Conservation (phyloP, 2,888 invertebrate species). For the Drosophila atripex region DNA sequence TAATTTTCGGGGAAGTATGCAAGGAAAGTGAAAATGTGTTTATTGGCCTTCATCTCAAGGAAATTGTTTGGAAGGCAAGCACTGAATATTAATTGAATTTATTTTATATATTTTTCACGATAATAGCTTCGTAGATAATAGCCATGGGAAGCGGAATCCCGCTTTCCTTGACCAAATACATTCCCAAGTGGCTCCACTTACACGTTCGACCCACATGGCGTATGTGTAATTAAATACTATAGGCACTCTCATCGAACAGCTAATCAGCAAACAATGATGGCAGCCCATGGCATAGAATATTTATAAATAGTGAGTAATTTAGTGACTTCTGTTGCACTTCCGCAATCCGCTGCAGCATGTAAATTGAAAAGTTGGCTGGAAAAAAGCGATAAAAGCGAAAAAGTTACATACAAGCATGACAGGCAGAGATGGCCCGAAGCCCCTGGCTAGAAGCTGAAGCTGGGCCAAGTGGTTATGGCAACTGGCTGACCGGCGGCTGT, state of each 20-base stretch:
- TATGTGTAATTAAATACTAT: conserved; percentile 42
- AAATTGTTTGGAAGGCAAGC: neutral
- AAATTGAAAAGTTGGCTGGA: conserved; percentile 26
- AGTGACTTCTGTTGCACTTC: conserved; percentile 45
- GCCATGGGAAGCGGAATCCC: conserved; percentile 33
- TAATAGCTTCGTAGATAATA: conserved; percentile 10
- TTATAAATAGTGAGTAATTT: conserved; percentile 30
- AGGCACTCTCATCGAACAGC: conserved; percentile 10
- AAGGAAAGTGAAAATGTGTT: neutral
- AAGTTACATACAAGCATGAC: conserved; percentile 34
- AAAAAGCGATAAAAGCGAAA: too few species aligned
- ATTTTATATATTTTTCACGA: conserved; percentile 14
- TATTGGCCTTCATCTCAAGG: neutral
- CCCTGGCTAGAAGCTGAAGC: conserved; percentile 8
- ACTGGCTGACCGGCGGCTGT: conserved; percentile 40
- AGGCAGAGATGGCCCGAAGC: conserved; percentile 22
- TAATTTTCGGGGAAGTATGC: neutral
- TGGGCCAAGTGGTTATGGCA: conserved; percentile 37
- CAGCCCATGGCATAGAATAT: conserved; percentile 14
- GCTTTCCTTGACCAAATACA: conserved; percentile 39
- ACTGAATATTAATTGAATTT: conserved; percentile 11
- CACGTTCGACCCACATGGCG: conserved; percentile 37
- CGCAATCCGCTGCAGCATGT: conserved; percentile 59
- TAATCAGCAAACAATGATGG: conserved; percentile 52
- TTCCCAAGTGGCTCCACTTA: conserved; percentile 38